Base-by-base conservation (phyloP, 2,888 invertebrate genomes). In the Sarcophaga carnaria region DNA sequence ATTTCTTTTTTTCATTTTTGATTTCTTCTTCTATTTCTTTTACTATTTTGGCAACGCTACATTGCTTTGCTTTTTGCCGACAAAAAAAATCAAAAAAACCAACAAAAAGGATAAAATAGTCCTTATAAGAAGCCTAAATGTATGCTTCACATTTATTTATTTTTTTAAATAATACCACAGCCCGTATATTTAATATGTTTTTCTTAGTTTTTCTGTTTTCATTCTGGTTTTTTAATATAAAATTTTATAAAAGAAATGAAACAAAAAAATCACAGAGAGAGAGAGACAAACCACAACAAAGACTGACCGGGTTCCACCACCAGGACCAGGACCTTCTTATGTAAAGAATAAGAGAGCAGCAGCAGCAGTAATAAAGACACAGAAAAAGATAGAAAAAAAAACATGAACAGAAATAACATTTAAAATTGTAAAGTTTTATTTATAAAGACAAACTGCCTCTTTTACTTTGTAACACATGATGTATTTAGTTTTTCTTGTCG, bases 341-440 rank as follows among this genome's bases (percentile, higher is more conserved):
- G n/a, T 75, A 12, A 12, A 54, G 5, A 54, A 54, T 54, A 14
- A 54, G 17, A 54, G 37, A 37, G 37, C 37, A 37, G 37, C 37
- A 37, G 37, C 8, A 37, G 37, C 37, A 37, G 37, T 1, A 37
- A 37, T 37, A 37, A 37, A 37, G 37, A 37, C 37, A 37, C 37
- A 6, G 37, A 8, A 37, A 37, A 1, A 37, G 8, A 37, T 10
- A 37, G 10, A 17, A 67, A 1, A 49, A 70, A 47, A 71, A 78
- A 66, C 6, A 67, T 25, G 25, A 25, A 83, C 6, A 78, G 37
- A 75, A 79, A 84, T 80, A 87, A 82, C 87, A 85, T 87, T 87
- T 82, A 79, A 85, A 87, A 87, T 76, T 87, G 81, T 71, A 87
- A 87, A 87, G 84, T 87, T 87, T 54, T 87, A 87, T 85, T 87